Base-by-base conservation (phyloP, 2,113 vertebrate species). In the Macaca fascicularis region DNA sequence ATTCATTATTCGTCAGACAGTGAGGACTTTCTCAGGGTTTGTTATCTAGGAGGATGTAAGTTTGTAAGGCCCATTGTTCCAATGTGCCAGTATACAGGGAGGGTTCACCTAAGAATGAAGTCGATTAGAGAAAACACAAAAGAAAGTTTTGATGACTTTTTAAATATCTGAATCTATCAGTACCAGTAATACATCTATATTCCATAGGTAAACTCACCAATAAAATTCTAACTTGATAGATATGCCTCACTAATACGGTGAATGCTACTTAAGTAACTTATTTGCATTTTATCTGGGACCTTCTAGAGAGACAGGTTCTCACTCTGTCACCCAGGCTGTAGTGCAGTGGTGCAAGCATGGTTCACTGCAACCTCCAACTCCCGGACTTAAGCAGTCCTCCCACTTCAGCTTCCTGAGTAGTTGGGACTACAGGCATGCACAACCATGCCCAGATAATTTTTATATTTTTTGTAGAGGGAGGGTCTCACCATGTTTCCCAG, bases 241-340 rank as follows among this genome's bases (percentile, higher is more conserved):
- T 61, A 67, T 1, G 57, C 3, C 22, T 78, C 3, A 83, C 35
- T 45, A 80, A 27, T 64, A 30, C 23, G 35, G 30, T 84, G 32
- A 78, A 27, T 84, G 20, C 23, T 67, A 69, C 32, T 67, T 48
- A 79, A n/a, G 27, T 78, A 92, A 90, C 17, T 50, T 50, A 74
- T 92, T 90, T 81, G 4, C 11, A 45, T 78, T 95, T 97, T 94
- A 91, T 52, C 38, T 82, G 32, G n/a, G 50, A 14, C 11, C 43
- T 48, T 59, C 70, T 61, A 64, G 27, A 64, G 61, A 30, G 27
- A 32, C 27, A 64, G 27, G 12, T 32, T 64, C 61, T 30, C 61
- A 64, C 27, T 64, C 61, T 64, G 61, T 32, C 27, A 30, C 27
- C 61, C 27, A 64, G 61, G 61, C 61, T 32, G 27, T 32, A 64